Percentiles rank a stretch among this genome's conserved stretches.
Evolutionary conservation across 1,140 invertebrate genomes (phyloP).

Genomic region (Drosophila quadrilineata): DNA sequence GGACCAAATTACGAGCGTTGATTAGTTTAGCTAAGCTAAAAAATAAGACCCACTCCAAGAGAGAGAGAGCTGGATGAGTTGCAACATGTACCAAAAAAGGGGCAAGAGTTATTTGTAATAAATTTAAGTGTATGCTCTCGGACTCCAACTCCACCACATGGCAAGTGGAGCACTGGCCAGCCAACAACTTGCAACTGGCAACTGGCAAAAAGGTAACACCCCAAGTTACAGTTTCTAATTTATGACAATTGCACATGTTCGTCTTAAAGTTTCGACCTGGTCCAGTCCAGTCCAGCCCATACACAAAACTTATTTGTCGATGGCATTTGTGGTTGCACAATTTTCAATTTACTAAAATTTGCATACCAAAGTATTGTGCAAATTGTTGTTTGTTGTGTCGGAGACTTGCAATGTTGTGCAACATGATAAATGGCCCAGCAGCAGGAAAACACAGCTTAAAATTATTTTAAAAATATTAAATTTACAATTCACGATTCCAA

Average conservation of each 20-base stretch:
- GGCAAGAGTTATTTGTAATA: constrained; percentile 73
- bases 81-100: constrained; percentile 38
- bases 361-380: constrained; percentile 60
- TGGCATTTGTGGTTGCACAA: constrained; percentile 65
- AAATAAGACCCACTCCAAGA: constrained; percentile 37
- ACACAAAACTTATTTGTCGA: constrained; percentile 57
- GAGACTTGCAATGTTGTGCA: constrained; percentile 35
- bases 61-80: constrained; percentile 21
- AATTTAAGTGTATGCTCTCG: constrained; percentile 65
- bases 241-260: constrained; percentile 77
- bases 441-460: background rate
- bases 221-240: constrained; percentile 75
- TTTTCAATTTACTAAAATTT: constrained; percentile 77
- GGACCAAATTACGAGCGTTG: constrained; percentile 58
- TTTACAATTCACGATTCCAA: background rate
- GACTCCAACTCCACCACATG: constrained; percentile 4
- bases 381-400: constrained; percentile 29
- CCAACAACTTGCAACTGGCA: background rate
- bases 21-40: constrained; percentile 72
- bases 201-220: constrained; percentile 44
- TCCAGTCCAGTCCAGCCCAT: constrained; percentile 31
- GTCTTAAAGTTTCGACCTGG: constrained; percentile 63
- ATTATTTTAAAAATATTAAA: background rate
- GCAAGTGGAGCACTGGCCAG: too few relatives aligned
- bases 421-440: constrained; percentile 50